Evolutionary conservation across 2,113 vertebrate species (phyloP).

Genomic region (Procavia capensis): DNA sequence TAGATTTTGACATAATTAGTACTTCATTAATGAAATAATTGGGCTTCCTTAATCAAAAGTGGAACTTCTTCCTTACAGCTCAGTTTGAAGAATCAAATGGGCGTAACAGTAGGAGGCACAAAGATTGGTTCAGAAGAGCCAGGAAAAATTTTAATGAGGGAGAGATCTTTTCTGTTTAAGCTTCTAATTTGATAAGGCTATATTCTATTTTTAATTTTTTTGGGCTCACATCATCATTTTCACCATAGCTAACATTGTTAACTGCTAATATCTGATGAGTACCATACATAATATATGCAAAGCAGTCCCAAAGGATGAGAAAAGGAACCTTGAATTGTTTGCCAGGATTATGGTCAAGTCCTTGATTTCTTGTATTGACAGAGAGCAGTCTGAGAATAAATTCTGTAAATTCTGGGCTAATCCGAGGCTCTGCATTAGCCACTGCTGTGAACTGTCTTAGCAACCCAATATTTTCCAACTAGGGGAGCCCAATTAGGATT

Average conservation of each 20-base stretch:
- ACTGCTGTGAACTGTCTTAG: slow-evolving; percentile 2
- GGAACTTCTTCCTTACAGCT: slow-evolving; percentile 69
- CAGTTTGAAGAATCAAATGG: slow-evolving; percentile 77
- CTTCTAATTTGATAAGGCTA: slow-evolving; percentile 71
- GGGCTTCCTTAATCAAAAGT: slow-evolving; percentile 74
- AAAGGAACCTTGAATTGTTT: not conserved
- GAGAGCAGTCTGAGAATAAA: not conserved
- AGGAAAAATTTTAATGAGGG: slow-evolving; percentile 75
- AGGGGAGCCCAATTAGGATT: not conserved
- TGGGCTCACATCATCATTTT: slow-evolving; percentile 68
- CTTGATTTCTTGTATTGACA: slow-evolving; percentile 16
- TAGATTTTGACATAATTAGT: slow-evolving; percentile 75
- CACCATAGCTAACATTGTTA: slow-evolving; percentile 65
- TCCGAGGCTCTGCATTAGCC: not conserved
- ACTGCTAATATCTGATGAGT: slow-evolving; percentile 62
- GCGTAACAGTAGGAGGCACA: slow-evolving; percentile 73
- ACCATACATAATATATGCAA: slow-evolving; percentile 35
- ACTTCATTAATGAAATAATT: slow-evolving; percentile 78
- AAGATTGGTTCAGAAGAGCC: slow-evolving; percentile 73
- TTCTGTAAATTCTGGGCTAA: not conserved
- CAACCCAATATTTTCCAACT: not conserved
- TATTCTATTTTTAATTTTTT: slow-evolving; percentile 79
- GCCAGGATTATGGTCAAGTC: not conserved
- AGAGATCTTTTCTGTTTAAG: slow-evolving; percentile 77
- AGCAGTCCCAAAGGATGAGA: not conserved